These are phyloP conservation scores for Setipinna tenuifilis DNA, from an alignment of 2,797 vertebrate species.

Conservation along the genomic window DNA sequence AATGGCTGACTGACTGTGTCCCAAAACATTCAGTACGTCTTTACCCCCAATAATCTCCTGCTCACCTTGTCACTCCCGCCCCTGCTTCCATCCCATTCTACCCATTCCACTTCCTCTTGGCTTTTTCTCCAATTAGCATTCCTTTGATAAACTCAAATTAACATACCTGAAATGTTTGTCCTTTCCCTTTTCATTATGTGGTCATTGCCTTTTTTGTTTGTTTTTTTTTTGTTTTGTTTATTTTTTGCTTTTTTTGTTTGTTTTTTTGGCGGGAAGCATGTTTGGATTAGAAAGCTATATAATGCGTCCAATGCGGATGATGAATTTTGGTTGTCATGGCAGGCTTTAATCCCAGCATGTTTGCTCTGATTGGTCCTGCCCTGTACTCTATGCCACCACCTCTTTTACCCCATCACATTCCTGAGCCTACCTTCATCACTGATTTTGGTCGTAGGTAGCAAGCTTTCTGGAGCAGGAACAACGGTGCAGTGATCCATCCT, in stretches of 20 bases:
- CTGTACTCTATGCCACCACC: background rate
- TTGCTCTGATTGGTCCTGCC: background rate
- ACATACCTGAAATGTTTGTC: background rate
- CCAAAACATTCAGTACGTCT: constrained; percentile 75
- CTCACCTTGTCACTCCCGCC: too few species aligned
- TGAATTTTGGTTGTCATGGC: constrained; percentile 7
- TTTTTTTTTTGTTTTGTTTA: background rate
- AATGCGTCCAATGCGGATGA: background rate
- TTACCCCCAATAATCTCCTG: background rate
- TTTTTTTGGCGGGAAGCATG: background rate
- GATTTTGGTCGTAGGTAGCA: constrained; percentile 8
- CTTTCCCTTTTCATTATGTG: background rate
- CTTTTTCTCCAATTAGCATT: constrained; percentile 40
- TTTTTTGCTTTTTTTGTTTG: background rate
- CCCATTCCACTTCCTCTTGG: constrained; percentile 12
- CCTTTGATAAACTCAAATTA: constrained; percentile 30
- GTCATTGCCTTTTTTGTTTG: background rate
- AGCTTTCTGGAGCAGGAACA: constrained; percentile 8
- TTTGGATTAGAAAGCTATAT: background rate
- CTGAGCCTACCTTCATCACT: background rate
- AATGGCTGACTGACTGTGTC: constrained; percentile 76
- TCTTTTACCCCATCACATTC: background rate
- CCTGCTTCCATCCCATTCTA: constrained; percentile 18
- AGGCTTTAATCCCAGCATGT: constrained; percentile 8
- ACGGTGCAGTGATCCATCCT: background rate